Evolutionary conservation across 2,113 vertebrate species (phyloP), one percentile per base, ranked within the genome.

Genomic region (Climacteris rufus): DNA sequence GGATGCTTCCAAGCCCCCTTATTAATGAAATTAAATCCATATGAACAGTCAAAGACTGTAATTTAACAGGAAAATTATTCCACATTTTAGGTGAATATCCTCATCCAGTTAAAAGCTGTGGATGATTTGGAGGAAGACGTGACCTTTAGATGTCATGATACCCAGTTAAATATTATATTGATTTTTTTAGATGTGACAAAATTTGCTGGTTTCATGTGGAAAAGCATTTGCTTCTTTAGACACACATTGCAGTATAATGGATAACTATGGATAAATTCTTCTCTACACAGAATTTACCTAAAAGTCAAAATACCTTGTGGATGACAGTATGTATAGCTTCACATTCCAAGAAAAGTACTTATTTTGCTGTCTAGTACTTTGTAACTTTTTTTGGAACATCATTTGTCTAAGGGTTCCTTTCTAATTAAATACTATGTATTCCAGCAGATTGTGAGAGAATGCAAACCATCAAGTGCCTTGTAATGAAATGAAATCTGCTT

Each of bases 401-500:
- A 85, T 84, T 89, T 90, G 27, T 78, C 28, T 95, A 83, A 78
- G 59, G 54, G 17, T 27, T 88, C 6, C 13, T 75, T 77, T 92
- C 89, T 88, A 94, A 95, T 84, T 88, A 90, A 90, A 93, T 53
- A 28, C 9, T 87, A 47, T 49, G 61, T 76, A 49, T 95, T 92
- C 35, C 54, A 90, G 18, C 3, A 94, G 52, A 74, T 45, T 82
- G 42, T 3, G 10, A 90, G 16, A 37, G 23, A 95, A 87, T 88
- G 25, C 61, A 82, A 93, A 94, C 91, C 89, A 89, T 74, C 33
- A 82, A 52, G 37, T 85, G 13, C 13, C 37, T 94, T 74, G 53
- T 85, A 92, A 86, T 87, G 24, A 85, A 91, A 94, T 82, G 60
- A 59, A 75, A 92, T 92, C 56, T 92, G 10, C 20, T 93, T 76